Conservation (phyloP, 2,113 vertebrate species). For the chimpanzee (Pan troglodytes) region DNA sequence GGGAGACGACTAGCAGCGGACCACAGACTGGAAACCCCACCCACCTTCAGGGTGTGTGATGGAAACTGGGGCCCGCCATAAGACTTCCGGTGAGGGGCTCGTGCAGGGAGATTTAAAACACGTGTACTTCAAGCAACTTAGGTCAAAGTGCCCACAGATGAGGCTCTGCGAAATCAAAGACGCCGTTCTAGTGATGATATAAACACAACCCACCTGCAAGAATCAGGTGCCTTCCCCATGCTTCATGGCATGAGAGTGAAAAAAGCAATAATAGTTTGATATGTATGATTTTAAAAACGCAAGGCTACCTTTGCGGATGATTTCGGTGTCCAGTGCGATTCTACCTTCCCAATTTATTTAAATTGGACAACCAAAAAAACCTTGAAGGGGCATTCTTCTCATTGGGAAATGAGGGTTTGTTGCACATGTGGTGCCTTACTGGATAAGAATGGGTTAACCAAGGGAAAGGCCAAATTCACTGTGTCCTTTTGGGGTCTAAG, state of each 20-base stretch:
- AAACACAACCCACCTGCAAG: too few relatives aligned
- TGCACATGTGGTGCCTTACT: background rate
- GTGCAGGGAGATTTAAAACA: background rate
- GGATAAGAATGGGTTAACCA: background rate
- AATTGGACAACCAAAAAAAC: background rate
- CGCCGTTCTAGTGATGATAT: accelerated
- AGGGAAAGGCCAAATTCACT: accelerated
- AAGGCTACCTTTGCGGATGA: background rate
- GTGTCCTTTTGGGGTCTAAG: background rate
- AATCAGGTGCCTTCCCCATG: background rate
- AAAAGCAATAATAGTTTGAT: background rate
- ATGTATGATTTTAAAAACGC: background rate
- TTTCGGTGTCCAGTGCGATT: background rate
- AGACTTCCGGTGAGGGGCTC: background rate
- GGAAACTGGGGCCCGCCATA: background rate
- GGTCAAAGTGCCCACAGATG: accelerated
- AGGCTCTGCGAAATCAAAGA: accelerated
- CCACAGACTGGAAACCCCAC: background rate
- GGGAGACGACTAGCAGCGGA: background rate
- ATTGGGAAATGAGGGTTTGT: background rate
- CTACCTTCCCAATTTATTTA: background rate
- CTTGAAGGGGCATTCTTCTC: background rate
- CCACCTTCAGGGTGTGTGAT: background rate
- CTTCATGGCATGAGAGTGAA: accelerated
- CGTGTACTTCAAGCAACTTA: accelerated